Evolutionary conservation across 2,797 vertebrate species (phyloP).

Genomic region (Okamejei kenojei): DNA sequence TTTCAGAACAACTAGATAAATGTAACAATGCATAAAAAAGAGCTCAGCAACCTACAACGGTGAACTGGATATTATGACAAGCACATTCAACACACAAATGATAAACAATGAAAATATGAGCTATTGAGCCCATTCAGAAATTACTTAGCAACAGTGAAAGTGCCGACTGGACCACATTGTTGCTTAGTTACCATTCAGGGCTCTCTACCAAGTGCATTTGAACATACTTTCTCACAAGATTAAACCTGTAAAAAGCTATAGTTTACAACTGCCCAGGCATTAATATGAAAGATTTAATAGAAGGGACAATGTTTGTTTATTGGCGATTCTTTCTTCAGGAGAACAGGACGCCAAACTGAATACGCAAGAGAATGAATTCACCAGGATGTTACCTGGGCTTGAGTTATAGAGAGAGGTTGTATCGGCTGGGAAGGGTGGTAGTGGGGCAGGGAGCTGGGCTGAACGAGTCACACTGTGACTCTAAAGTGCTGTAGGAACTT

Average conservation of each 20-base stretch:
- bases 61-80: neutral
- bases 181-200: slow-evolving; percentile 22
- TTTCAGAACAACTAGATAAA: neutral
- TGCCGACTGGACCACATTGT: neutral
- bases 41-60: neutral
- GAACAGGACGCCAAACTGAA: neutral
- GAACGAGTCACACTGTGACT: too few species aligned
- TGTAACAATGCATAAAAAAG: neutral
- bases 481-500: too few species aligned
- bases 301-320: neutral
- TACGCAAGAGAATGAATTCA: neutral
- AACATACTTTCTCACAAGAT: neutral
- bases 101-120: neutral
- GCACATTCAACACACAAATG: neutral
- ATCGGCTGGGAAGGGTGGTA: too few species aligned
- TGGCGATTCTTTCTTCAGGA: neutral
- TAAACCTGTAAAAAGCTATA: neutral
- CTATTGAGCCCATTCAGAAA: neutral
- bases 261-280: neutral
- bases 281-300: neutral
- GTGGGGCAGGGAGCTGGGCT: too few species aligned
- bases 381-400: neutral
- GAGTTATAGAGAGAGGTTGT: too few species aligned
- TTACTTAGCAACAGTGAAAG: neutral
- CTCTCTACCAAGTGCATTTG: neutral